These are phyloP conservation scores for Trachythela sp. DNA, from an alignment of 64 coral and sea anemone genomes.

Conservation along the genomic window DNA sequence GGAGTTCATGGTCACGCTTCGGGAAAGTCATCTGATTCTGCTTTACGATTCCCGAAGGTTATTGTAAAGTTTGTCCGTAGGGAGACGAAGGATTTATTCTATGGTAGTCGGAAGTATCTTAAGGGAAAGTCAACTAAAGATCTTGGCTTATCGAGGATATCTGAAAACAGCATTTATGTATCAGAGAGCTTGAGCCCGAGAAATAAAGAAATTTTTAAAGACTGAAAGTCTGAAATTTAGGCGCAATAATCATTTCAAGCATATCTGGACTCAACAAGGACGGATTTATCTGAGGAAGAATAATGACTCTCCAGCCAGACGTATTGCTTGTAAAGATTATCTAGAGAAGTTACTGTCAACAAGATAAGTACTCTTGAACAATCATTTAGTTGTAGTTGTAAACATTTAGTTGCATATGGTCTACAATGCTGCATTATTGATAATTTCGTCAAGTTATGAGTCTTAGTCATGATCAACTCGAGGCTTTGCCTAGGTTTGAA, in stretches of 20 bases:
- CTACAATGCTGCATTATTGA: no score
- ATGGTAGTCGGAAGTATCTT: constrained; percentile 25
- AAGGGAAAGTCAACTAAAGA: constrained; percentile 12
- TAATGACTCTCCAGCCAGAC: neutral
- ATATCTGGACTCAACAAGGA: constrained; percentile 39
- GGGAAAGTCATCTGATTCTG: no score
- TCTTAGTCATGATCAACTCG: no score
- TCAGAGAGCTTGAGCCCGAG: constrained; percentile 38
- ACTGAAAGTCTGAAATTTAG: constrained; percentile 38
- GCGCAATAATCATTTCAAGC: constrained; percentile 2
- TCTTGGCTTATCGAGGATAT: constrained; percentile 36
- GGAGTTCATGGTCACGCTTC: neutral
- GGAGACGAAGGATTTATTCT: constrained; percentile 39
- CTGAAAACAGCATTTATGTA: constrained; percentile 28
- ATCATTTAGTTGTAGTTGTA: no score
- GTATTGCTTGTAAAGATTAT: neutral
- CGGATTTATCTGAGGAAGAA: constrained; percentile 28
- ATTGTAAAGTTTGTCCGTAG: constrained; percentile 32
- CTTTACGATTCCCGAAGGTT: constrained; percentile 23
- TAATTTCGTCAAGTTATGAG: no score
- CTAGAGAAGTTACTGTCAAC: no score
- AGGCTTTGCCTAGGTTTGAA: no score
- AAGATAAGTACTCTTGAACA: no score
- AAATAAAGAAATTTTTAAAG: constrained; percentile 26
- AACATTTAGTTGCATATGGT: no score